A percentile compares a stretch with the other conserved stretches of the same genome.
Evolutionary conservation across 2,888 invertebrate genomes (phyloP).

Genomic region (Tetropium fuscum): DNA sequence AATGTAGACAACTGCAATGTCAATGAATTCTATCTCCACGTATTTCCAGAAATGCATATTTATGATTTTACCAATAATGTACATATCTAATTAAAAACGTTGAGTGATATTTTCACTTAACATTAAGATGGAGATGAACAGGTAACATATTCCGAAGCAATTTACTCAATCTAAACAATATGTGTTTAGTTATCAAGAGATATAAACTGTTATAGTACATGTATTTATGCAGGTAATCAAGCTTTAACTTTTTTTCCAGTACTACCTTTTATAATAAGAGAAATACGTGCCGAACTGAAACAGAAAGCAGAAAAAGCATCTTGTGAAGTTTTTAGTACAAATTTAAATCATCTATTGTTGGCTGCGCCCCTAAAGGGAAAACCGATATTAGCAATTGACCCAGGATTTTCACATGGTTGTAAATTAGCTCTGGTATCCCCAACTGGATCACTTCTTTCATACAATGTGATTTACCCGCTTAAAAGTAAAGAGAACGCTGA

Average conservation of each 20-base stretch:
- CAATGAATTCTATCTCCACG: no score
- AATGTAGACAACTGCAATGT: no score
- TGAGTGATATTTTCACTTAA: no score
- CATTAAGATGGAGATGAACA: no score
- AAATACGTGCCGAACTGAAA: constrained; percentile 80
- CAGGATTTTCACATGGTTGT: constrained; percentile 90
- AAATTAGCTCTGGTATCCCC: constrained; percentile 86
- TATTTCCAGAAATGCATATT: constrained; percentile 42
- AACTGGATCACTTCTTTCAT: constrained; percentile 77
- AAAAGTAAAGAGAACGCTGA: constrained; percentile 61
- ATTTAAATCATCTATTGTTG: constrained; percentile 85
- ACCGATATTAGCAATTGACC: constrained; percentile 88
- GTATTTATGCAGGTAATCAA: no score
- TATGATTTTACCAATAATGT: no score
- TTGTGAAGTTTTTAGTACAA: constrained; percentile 85
- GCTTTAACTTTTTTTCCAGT: no score
- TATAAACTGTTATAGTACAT: no score
- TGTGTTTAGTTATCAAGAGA: no score
- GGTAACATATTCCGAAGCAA: no score
- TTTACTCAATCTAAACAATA: no score
- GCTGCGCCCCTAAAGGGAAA: constrained; percentile 85
- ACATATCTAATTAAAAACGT: no score
- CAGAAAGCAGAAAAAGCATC: constrained; percentile 84
- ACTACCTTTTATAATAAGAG: constrained; percentile 75
- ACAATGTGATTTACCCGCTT: constrained; percentile 77